Evolutionary conservation across 2,113 vertebrate genomes (phyloP).

Genomic region (Festucalex cinctus): DNA sequence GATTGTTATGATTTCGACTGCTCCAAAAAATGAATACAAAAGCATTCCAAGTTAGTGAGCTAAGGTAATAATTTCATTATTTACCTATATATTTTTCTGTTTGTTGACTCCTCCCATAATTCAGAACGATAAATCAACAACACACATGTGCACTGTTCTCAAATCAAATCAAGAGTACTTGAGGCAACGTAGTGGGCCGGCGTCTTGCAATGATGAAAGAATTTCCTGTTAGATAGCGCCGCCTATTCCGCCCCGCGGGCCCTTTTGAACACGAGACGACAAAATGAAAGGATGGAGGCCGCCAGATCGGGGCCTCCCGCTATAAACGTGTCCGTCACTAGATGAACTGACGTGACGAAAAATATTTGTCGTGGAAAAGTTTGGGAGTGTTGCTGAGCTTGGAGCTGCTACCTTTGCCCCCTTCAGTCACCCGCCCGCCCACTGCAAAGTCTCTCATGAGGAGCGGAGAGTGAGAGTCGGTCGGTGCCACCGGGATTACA

Average conservation of each 20-base stretch:
- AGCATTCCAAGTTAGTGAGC: no score
- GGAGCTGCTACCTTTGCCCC: constrained; percentile 38
- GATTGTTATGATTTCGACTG: no score
- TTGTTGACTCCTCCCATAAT: neutral
- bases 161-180: neutral
- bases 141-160: neutral
- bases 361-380: neutral
- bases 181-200: neutral
- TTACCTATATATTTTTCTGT: neutral
- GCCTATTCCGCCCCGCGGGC: constrained; percentile 29
- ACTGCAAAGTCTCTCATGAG: constrained; percentile 12
- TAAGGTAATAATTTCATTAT: neutral
- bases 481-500: constrained; percentile 10
- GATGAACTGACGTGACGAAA: constrained; percentile 1
- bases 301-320: neutral
- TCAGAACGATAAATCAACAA: neutral
- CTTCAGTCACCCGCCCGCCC: neutral
- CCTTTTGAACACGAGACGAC: constrained; percentile 10
- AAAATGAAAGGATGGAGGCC: constrained; percentile 18
- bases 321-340: neutral
- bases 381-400: neutral
- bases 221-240: constrained; percentile 6
- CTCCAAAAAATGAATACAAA: no score
- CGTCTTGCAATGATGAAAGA: neutral
- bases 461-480: constrained; percentile 8